Evolutionary conservation across 1,140 invertebrate species (phyloP).

Genomic region (Uloborus diversus): DNA sequence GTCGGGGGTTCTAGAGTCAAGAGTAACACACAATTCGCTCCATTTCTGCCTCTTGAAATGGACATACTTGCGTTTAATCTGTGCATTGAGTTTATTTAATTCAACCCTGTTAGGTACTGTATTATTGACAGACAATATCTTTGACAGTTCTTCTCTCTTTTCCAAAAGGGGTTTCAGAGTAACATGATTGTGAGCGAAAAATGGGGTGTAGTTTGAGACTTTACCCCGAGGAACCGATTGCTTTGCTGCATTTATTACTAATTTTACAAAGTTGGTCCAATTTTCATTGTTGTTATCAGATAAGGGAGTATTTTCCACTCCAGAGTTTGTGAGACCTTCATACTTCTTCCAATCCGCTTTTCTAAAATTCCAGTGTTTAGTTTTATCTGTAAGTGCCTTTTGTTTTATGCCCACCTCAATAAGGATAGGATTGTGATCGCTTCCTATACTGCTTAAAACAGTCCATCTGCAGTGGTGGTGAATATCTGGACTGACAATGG

Average conservation of each 20-base stretch:
- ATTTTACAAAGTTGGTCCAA: not conserved
- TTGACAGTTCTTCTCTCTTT: not conserved
- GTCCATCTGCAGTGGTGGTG: not conserved
- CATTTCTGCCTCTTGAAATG: not conserved
- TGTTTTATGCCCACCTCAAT: not conserved
- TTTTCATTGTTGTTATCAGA: not conserved
- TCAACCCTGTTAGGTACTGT: not conserved
- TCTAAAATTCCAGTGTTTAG: not conserved
- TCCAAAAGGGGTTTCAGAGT: not conserved
- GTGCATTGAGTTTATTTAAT: conserved; percentile 3
- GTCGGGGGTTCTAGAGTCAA: conserved; percentile 12
- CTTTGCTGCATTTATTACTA: not conserved
- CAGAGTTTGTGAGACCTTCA: not conserved
- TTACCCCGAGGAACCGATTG: not conserved
- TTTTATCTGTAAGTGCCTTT: not conserved
- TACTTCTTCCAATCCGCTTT: not conserved
- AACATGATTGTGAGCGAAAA: not conserved
- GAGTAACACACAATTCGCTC: not conserved
- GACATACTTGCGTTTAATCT: conserved; percentile 4
- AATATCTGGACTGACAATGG: not conserved
- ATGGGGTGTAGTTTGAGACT: too few relatives aligned
- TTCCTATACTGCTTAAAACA: not conserved
- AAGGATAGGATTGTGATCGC: not conserved
- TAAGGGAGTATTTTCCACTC: not conserved
- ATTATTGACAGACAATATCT: not conserved